Conservation (phyloP, 2,113 vertebrate species). For the Delphinapterus leucas region DNA sequence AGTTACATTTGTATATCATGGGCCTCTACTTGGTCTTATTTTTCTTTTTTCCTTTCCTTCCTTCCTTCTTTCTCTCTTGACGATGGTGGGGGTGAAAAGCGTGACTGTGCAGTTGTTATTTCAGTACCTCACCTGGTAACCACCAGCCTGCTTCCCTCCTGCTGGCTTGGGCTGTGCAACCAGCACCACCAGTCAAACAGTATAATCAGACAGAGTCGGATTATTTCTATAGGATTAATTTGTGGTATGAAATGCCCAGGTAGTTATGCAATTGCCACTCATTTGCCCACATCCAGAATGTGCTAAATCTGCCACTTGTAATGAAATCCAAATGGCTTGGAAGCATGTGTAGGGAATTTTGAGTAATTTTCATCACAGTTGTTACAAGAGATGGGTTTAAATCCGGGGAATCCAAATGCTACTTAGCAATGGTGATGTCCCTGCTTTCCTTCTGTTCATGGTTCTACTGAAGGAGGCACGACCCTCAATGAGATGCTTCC, state of each 20-base stretch:
- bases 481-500: not conserved
- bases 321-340: slow-evolving; percentile 5
- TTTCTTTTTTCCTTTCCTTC: not conserved
- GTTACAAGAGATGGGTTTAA: not conserved
- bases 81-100: not conserved
- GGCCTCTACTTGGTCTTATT: not conserved
- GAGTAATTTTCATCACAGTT: not conserved
- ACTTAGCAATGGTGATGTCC: not conserved
- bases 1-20: not conserved
- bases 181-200: not conserved
- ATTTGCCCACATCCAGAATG: not conserved
- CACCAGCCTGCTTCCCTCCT: not conserved
- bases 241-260: not conserved
- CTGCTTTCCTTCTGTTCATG: not conserved
- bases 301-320: not conserved
- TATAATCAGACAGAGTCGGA: not conserved
- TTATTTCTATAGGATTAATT: not conserved
- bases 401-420: not conserved
- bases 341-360: not conserved
- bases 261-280: not conserved
- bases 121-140: not conserved
- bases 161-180: not conserved
- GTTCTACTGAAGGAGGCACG: not conserved
- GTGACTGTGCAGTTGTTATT: not conserved
- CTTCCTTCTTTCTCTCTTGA: not conserved